A percentile compares a stretch with the other conserved stretches of the same genome.
phyloP scores from a whole-genome alignment of 2,113 vertebrate species.

The Etheostoma cragini region DNA sequence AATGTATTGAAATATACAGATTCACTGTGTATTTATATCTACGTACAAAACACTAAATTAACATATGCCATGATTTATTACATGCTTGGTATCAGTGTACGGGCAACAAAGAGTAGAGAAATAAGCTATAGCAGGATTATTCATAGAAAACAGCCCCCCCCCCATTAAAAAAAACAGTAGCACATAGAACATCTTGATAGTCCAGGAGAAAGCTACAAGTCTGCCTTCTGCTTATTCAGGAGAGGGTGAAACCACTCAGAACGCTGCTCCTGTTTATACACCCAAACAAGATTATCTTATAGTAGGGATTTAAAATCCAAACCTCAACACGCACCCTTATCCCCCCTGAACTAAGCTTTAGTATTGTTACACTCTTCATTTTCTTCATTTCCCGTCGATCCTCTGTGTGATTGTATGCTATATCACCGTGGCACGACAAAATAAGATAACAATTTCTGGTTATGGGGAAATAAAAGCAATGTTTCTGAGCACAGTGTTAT shows the following conservation, averaged over 20 bases:
- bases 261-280: constrained; percentile 24
- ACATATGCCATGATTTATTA: constrained; percentile 31
- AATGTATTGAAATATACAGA: constrained; percentile 16
- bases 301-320: constrained; percentile 58
- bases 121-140: constrained; percentile 77
- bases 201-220: constrained; percentile 51
- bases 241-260: constrained; percentile 24
- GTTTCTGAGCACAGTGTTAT: neutral
- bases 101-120: constrained; percentile 62
- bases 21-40: constrained; percentile 4
- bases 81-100: constrained; percentile 36
- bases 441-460: constrained; percentile 46
- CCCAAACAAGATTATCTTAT: constrained; percentile 64
- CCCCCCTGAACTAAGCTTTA: constrained; percentile 39
- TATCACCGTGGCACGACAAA: constrained; percentile 20
- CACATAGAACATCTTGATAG: constrained; percentile 59
- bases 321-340: constrained; percentile 31
- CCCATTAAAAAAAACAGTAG: constrained; percentile 46
- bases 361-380: constrained; percentile 57
- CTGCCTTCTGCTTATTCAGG: constrained; percentile 39
- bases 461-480: constrained; percentile 37
- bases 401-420: constrained; percentile 31
- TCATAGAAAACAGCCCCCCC: constrained; percentile 77
- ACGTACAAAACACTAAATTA: constrained; percentile 26
- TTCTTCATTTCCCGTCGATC: constrained; percentile 47